A percentile compares a stretch with the other conserved stretches of the same genome.
Evolutionary conservation across 2,888 invertebrate genomes (phyloP).

Genomic region (Linyphia triangularis): DNA sequence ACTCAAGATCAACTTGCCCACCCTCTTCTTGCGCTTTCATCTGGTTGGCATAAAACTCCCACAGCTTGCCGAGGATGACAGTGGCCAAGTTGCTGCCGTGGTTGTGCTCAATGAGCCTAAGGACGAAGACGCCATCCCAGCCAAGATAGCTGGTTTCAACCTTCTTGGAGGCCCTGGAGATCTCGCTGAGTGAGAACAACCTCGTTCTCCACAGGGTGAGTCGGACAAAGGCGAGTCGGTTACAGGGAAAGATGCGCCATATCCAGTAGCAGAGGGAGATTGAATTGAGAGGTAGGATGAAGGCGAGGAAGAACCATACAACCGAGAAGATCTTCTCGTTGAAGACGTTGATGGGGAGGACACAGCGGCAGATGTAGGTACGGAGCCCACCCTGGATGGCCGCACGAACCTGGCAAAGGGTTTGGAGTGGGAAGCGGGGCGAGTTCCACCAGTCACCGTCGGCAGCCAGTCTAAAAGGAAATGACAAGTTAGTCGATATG

Average conservation of each 20-base stretch:
- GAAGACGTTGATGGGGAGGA: constrained; percentile 79
- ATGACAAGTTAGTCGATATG: no score
- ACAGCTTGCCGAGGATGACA: constrained; percentile 78
- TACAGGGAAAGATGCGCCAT: constrained; percentile 78
- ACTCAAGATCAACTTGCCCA: constrained; percentile 76
- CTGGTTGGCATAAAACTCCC: constrained; percentile 78
- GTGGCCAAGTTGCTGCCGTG: constrained; percentile 79
- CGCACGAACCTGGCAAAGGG: constrained; percentile 79
- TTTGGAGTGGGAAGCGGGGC: constrained; percentile 80
- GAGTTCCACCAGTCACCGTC: constrained; percentile 80
- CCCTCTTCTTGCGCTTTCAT: constrained; percentile 77
- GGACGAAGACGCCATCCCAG: constrained; percentile 79
- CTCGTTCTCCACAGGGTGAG: constrained; percentile 80
- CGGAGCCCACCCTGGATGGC: constrained; percentile 78
- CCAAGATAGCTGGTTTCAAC: constrained; percentile 78
- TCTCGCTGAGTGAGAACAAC: constrained; percentile 80
- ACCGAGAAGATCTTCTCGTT: constrained; percentile 79
- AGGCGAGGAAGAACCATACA: constrained; percentile 79
- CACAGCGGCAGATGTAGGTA: constrained; percentile 79
- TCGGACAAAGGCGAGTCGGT: constrained; percentile 79
- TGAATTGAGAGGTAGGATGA: constrained; percentile 78
- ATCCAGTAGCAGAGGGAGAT: constrained; percentile 78
- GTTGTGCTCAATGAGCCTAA: constrained; percentile 79
- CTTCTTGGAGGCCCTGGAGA: constrained; percentile 79
- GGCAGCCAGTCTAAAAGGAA: constrained; percentile 76